These are phyloP conservation scores for Megaceryle torquata DNA, from an alignment of 2,113 vertebrate genomes.

Conservation along the genomic window DNA sequence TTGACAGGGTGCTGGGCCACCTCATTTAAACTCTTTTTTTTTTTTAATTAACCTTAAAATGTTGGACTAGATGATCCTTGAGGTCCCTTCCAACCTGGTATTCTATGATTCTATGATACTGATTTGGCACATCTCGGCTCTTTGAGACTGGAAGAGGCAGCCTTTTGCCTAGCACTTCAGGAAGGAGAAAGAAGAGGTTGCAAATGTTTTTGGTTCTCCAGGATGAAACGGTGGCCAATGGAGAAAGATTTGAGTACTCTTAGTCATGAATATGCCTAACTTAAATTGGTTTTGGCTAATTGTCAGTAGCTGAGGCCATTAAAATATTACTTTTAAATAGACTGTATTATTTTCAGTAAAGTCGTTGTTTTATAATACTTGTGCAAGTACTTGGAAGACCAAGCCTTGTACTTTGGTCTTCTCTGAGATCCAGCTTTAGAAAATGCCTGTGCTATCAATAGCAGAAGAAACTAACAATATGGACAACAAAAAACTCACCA, in stretches of 20 bases:
- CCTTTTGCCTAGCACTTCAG: not conserved
- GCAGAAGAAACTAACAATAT: rapidly evolving
- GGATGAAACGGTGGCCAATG: not conserved
- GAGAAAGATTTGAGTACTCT: not conserved
- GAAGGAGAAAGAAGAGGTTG: not conserved
- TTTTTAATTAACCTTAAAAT: no score
- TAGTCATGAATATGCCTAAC: not conserved
- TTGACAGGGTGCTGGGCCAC: no score
- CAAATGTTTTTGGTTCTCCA: not conserved
- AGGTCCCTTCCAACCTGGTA: no score
- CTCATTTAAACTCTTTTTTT: no score
- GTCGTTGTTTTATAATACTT: not conserved
- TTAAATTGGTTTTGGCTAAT: not conserved
- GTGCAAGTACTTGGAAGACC: not conserved
- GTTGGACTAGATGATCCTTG: no score
- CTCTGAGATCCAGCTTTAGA: not conserved
- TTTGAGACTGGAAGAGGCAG: not conserved
- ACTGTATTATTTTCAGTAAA: not conserved
- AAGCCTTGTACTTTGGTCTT: not conserved
- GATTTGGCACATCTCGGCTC: not conserved
- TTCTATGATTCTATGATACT: no score
- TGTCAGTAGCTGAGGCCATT: not conserved
- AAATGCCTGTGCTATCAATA: not conserved
- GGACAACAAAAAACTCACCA: rapidly evolving
- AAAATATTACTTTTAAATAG: not conserved